Conservation (phyloP, 2,888 invertebrate genomes). For the Homarus gammarus region DNA sequence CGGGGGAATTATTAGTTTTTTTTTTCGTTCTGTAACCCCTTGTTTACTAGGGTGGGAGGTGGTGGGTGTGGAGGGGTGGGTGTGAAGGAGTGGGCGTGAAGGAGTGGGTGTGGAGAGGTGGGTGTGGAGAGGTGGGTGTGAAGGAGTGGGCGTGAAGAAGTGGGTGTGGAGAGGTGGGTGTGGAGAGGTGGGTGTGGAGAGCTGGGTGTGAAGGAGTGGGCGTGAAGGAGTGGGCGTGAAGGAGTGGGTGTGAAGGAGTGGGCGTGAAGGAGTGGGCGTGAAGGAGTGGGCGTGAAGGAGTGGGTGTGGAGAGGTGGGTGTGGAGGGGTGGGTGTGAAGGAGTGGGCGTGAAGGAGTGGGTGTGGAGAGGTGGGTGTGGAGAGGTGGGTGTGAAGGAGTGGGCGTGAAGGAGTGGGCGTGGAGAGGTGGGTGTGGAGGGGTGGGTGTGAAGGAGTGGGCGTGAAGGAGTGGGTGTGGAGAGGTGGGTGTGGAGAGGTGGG, state of each 20-base stretch:
- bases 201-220: too few species aligned
- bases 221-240: not conserved
- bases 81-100: not conserved
- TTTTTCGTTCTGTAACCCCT: too few species aligned
- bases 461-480: not conserved
- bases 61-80: too few species aligned
- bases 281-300: too few species aligned
- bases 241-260: not conserved
- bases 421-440: not conserved
- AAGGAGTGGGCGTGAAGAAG: too few species aligned
- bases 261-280: not conserved
- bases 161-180: not conserved
- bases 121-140: not conserved
- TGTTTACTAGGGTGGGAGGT: too few species aligned
- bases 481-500: not conserved
- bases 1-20: too few species aligned
- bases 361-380: slow-evolving; percentile 11
- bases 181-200: too few species aligned
- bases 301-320: not conserved
- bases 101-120: not conserved
- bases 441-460: not conserved
- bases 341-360: slow-evolving; percentile 2
- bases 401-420: not conserved
- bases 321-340: not conserved
- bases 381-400: not conserved